Percentiles rank a stretch among this genome's conserved stretches.
Evolutionary conservation across 1,140 invertebrate species (phyloP).

Genomic region (Drosophila kurseongensis): DNA sequence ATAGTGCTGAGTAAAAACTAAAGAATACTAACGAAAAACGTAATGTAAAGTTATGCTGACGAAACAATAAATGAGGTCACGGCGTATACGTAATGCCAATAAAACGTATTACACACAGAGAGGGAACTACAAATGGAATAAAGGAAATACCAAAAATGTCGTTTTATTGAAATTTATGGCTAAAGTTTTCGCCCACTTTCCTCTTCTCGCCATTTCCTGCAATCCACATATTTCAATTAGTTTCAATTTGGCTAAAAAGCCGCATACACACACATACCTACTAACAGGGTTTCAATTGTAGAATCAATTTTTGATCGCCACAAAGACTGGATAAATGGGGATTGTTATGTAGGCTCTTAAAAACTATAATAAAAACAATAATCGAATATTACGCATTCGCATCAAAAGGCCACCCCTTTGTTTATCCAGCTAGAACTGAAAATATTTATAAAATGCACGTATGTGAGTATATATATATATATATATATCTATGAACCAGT

Average conservation of each 20-base stretch:
- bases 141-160: conserved; percentile 63
- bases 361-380: conserved; percentile 64
- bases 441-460: conserved; percentile 16
- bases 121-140: conserved; percentile 23
- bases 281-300: conserved; percentile 46
- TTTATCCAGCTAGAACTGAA: conserved; percentile 16
- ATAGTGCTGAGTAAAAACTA: neutral
- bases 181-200: conserved; percentile 46
- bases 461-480: conserved; percentile 1
- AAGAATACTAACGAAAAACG: conserved; percentile 6
- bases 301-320: conserved; percentile 68
- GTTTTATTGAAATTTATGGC: conserved; percentile 74
- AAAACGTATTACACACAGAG: conserved; percentile 35
- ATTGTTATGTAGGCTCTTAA: conserved; percentile 53
- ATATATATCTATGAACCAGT: conserved; percentile 62
- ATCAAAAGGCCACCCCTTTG: conserved; percentile 27
- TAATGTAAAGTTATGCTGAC: conserved; percentile 59
- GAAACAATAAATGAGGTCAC: conserved; percentile 52
- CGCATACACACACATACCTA: neutral
- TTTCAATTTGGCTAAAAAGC: conserved; percentile 72
- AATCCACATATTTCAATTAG: conserved; percentile 74
- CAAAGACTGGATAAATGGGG: conserved; percentile 33
- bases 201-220: conserved; percentile 3
- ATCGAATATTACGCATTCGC: conserved; percentile 71
- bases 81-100: conserved; percentile 65